A percentile compares a stretch with the other conserved stretches of the same genome.
phyloP scores from a whole-genome alignment of 2,888 invertebrate genomes.

The Lumbricus terrestris region DNA sequence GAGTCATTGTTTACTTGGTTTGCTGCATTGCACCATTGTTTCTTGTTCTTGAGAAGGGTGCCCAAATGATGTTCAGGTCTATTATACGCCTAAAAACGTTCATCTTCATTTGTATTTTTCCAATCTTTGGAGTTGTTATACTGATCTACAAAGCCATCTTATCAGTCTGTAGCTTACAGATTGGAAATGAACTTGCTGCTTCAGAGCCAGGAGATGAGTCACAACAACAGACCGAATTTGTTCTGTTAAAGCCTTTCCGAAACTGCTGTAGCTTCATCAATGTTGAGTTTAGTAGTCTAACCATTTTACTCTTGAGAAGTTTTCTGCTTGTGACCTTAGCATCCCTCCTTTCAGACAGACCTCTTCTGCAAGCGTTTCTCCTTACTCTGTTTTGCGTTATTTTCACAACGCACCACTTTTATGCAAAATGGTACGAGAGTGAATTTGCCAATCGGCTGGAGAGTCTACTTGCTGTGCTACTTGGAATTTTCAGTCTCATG shows the following conservation, averaged over 20 bases:
- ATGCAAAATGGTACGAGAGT: not conserved
- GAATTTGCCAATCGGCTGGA: not conserved
- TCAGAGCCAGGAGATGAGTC: not conserved
- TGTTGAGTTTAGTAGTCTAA: not conserved
- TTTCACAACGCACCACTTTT: not conserved
- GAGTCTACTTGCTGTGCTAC: not conserved
- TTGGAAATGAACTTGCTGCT: not conserved
- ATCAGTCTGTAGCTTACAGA: not conserved
- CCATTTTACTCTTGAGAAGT: not conserved
- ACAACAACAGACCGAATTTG: not conserved
- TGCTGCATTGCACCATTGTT: not conserved
- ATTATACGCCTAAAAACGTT: not conserved
- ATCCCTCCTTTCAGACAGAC: not conserved
- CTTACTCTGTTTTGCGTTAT: not conserved
- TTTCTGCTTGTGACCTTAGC: not conserved
- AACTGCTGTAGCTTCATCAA: not conserved
- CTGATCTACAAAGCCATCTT: not conserved
- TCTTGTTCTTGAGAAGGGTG: not conserved
- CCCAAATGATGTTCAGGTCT: not conserved
- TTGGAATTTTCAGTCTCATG: not conserved
- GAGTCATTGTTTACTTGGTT: not conserved
- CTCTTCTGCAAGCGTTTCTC: not conserved
- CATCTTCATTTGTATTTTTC: not conserved
- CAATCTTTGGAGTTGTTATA: not conserved
- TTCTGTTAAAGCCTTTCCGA: not conserved